Evolutionary conservation across 2,113 vertebrate species (phyloP), one percentile per base, ranked within the genome.

Genomic region (Cinclus mexicanus): DNA sequence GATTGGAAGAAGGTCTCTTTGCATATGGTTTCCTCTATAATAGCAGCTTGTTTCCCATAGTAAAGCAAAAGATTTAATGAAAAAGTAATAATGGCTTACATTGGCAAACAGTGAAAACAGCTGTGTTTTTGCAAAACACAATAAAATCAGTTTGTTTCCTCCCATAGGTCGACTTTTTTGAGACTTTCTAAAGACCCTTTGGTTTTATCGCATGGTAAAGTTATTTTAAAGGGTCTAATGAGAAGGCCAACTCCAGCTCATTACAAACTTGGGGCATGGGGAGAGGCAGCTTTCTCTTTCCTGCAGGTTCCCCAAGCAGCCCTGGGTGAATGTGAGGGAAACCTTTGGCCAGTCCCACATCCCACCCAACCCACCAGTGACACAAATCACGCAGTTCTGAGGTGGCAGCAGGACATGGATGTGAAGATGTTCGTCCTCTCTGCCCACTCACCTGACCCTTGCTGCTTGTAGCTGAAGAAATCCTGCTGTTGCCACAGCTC

Each of bases 81-180:
- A 96, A 91, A 72, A 61, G 21, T 42, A 89, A 79, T 70, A 91
- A 31, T 10, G 23, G 59, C 50, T 92, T 75, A 61, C 5, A 0
- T 14, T 85, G 90, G 74, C 82, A 72, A 85, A 71, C 61, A 76
- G 59, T 22, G 37, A 64, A 95, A 93, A 39, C 49, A 87, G 53
- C 46, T 87, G 61, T 41, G 39, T 37, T 96, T 94, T 77, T 61
- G 81, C 2, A 4, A 76, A 89, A 80, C 79, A n/a, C 53, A 57
- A 37, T 65, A 85, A 95, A 95, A 91, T 49, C 50, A 55, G 31
- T 71, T 87, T 72, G 57, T 55, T 95, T 95, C 83, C 61, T 94
- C 50, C 49, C 42, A 46, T 29, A 87, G 61, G 57, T 6, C 64
- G 49, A 46, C 44, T 80, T 83, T 83, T 83, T 24, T 0, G 10